Conservation (phyloP, 2,888 invertebrate species). For the Scaptomyza tumidula region DNA sequence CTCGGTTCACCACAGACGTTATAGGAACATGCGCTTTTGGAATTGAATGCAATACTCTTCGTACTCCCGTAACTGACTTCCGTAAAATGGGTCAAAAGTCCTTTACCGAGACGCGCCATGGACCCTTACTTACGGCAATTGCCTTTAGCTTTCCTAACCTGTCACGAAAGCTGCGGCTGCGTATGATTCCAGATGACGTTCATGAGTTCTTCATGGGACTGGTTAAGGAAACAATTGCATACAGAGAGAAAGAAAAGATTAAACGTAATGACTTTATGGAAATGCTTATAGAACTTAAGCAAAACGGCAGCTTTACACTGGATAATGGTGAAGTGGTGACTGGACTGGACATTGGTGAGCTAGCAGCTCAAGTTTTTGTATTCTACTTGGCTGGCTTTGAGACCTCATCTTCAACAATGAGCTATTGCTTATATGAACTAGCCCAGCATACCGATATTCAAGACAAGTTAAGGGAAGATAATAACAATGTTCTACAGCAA, state of each 20-base stretch:
- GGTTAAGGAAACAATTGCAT: slow-evolving; percentile 82
- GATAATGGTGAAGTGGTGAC: slow-evolving; percentile 72
- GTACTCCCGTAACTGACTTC: slow-evolving; percentile 80
- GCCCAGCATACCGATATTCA: slow-evolving; percentile 85
- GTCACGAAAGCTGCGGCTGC: slow-evolving; percentile 66
- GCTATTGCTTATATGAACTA: slow-evolving; percentile 85
- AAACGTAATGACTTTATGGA: slow-evolving; percentile 85
- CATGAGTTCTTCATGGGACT: slow-evolving; percentile 80
- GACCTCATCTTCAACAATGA: slow-evolving; percentile 85
- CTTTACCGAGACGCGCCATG: slow-evolving; percentile 45
- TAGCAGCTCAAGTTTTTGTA: slow-evolving; percentile 86
- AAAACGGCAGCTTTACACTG: slow-evolving; percentile 60
- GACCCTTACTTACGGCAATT: slow-evolving; percentile 42
- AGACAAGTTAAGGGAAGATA: slow-evolving; percentile 83
- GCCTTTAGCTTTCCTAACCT: slow-evolving; percentile 62
- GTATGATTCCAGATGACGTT: slow-evolving; percentile 65
- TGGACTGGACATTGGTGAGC: slow-evolving; percentile 81
- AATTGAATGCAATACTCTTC: slow-evolving; percentile 84
- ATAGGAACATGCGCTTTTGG: slow-evolving; percentile 85
- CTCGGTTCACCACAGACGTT: slow-evolving; percentile 85
- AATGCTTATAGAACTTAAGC: slow-evolving; percentile 84
- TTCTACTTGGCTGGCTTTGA: slow-evolving; percentile 86
- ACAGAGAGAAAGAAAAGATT: slow-evolving; percentile 80
- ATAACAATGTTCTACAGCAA: slow-evolving; percentile 81
- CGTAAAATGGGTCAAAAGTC: slow-evolving; percentile 64